Evolutionary conservation across 2,113 vertebrate genomes (phyloP), one percentile per base, ranked within the genome.

Genomic region (Vimba vimba): DNA sequence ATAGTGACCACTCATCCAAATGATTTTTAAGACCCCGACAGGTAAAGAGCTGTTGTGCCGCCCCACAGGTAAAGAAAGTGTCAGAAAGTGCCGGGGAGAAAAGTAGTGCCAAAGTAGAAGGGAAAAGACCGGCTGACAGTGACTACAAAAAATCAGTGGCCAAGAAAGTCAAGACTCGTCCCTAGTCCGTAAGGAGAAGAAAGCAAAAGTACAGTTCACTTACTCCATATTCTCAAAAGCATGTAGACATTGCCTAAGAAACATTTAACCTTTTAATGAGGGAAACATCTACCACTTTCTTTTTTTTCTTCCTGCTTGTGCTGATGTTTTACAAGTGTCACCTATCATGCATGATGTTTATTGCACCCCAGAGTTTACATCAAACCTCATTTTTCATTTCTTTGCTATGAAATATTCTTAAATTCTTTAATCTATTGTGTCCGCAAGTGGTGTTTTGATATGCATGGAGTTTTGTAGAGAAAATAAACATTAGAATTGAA

Each of bases 121-220:
- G 85, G 79, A 94, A 95, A 89, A 92, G 93, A 88, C 91, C 94
- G 86, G 89, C 75, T 88, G 91, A 91, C 84, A 90, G 81, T 66
- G 82, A 83, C 79, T 90, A 86, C 89, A 91, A 91, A 7, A 79
- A 86, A 87, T 85, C 90, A 1, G 86, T 85, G 88, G 83, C 92
- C 94, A 96, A 96, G 94, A 95, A 93, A 93, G 78, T 75, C 90
- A 95, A 95, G 57, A 85, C 82, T 68, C 81, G 84, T 87, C 86
- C 83, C 45, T 94, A 94, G 87, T 71, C 83, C 91, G 81, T 85
- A 90, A 89, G 81, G 91, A 93, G 81, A 83, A 91, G 89, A 79
- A 75, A 33, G 50, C 73, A 79, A 91, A 95, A 94, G 94, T 95
- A 94, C 92, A 91, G 93, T 94, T 88, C 55, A 39, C 89, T 91